phyloP scores from a whole-genome alignment of 2,113 vertebrate species.

The Chlorodrepanis virens region DNA sequence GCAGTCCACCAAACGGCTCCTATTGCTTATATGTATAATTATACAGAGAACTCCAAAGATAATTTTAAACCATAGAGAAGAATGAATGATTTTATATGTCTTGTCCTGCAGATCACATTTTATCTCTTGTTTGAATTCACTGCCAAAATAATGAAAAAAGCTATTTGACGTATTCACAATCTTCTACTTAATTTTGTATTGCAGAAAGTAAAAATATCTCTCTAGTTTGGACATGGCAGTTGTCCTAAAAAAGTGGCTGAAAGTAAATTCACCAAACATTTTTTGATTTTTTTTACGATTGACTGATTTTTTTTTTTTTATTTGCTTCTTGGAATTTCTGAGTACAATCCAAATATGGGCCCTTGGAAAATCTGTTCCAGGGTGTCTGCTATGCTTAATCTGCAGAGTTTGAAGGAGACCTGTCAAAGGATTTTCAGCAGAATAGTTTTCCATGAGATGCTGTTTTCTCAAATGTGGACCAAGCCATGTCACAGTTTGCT shows the following conservation, averaged over 20 bases:
- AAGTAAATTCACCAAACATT: background rate
- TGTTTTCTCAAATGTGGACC: background rate
- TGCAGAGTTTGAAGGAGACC: background rate
- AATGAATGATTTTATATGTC: background rate
- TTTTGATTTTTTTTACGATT: no score
- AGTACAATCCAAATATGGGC: background rate
- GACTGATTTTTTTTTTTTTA: background rate
- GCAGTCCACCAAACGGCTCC: background rate
- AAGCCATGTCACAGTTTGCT: background rate
- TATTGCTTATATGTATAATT: background rate
- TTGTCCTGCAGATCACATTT: background rate
- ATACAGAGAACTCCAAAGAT: background rate
- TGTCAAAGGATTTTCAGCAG: background rate
- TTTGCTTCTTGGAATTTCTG: background rate
- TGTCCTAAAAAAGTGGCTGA: background rate
- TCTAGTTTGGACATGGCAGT: background rate
- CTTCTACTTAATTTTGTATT: background rate
- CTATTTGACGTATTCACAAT: background rate
- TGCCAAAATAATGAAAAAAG: background rate
- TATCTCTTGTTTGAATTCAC: background rate
- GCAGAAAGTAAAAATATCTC: background rate
- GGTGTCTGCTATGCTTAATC: background rate
- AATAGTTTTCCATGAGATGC: background rate
- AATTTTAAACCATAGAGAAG: background rate
- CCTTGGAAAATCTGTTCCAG: background rate